These are phyloP conservation scores for Esox lucius DNA, from an alignment of 2,797 vertebrate species.

Conservation along the genomic window DNA sequence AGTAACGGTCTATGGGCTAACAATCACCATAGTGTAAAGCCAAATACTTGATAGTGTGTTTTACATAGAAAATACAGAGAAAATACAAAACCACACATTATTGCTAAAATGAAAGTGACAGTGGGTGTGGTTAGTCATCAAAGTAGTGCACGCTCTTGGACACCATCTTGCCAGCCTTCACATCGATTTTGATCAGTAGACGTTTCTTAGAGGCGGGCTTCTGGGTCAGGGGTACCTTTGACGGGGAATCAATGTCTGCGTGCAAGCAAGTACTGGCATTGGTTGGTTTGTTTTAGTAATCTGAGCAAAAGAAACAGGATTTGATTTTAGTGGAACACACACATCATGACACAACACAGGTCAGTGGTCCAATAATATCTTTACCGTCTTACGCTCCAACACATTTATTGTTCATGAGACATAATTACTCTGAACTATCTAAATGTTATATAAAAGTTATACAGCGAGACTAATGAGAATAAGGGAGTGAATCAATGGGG, in stretches of 20 bases:
- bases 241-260: constrained; percentile 10
- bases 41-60: not conserved
- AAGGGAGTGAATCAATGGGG: not conserved
- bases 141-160: constrained; percentile 56
- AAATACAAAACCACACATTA: not conserved
- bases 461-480: not conserved
- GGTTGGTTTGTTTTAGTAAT: constrained; percentile 70
- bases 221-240: not conserved
- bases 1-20: not conserved
- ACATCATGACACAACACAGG: constrained; percentile 17
- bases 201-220: no score
- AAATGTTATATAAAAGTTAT: not conserved
- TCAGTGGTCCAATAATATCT: not conserved
- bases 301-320: constrained; percentile 67
- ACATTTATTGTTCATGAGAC: not conserved
- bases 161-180: constrained; percentile 45
- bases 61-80: not conserved
- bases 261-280: constrained; percentile 65
- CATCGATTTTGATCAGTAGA: no score
- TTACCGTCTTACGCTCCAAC: not conserved
- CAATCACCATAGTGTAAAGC: not conserved
- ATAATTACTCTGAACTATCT: not conserved
- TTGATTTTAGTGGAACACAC: constrained; percentile 55
- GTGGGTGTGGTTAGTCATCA: constrained; percentile 16
- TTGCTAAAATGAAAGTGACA: constrained; percentile 2